Conservation (phyloP, 2,888 invertebrate species). For the Strigamia maritima region DNA sequence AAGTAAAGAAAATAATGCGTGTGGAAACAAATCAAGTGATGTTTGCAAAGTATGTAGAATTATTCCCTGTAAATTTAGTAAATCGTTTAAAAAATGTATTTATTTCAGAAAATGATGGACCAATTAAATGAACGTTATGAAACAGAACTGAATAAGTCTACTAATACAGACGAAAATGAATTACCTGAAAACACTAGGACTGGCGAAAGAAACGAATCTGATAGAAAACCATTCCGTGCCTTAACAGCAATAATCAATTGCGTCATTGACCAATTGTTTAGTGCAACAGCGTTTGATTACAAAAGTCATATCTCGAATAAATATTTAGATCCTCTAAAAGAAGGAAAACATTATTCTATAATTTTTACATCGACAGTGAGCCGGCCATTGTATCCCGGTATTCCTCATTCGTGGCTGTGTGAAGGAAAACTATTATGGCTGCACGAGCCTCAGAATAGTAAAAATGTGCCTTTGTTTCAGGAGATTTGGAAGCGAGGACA, state of each 20-base stretch:
- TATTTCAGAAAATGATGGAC: constrained; percentile 46
- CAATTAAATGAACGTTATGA: constrained; percentile 34
- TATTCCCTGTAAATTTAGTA: constrained; percentile 23
- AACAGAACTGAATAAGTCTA: background rate
- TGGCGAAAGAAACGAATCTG: background rate
- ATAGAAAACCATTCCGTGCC: constrained; percentile 64
- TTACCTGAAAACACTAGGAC: background rate
- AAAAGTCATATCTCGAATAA: constrained; percentile 45
- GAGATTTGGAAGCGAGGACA: constrained; percentile 86
- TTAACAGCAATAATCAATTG: constrained; percentile 76
- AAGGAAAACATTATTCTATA: constrained; percentile 64
- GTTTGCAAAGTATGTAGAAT: constrained; percentile 46
- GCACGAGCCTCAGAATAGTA: constrained; percentile 70
- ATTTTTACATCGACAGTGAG: constrained; percentile 82
- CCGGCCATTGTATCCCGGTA: constrained; percentile 73
- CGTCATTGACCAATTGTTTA: constrained; percentile 66
- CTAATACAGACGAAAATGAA: background rate
- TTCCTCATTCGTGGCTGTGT: constrained; percentile 91
- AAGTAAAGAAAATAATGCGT: constrained; percentile 42
- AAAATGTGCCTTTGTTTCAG: constrained; percentile 62
- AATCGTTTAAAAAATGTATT: background rate
- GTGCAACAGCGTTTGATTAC: constrained; percentile 54
- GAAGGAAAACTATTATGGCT: constrained; percentile 83
- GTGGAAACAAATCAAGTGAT: constrained; percentile 45
- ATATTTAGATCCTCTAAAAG: constrained; percentile 61